These are phyloP conservation scores for Cheilosia variabilis DNA, from an alignment of 2,888 invertebrate genomes.

Conservation along the genomic window DNA sequence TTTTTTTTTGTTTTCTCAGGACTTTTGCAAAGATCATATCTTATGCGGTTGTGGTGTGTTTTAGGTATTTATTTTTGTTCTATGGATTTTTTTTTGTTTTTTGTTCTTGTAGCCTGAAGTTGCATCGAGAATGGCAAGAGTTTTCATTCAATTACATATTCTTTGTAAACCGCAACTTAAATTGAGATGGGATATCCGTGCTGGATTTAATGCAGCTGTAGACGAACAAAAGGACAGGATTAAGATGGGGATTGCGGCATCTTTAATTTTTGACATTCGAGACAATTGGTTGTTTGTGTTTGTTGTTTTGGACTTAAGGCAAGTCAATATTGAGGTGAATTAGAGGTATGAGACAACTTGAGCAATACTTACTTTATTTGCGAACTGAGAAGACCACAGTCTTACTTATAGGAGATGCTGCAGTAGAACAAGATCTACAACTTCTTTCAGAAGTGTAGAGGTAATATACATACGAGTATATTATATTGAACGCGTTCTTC, in stretches of 20 bases:
- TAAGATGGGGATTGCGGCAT: slow-evolving; percentile 1
- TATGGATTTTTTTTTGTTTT: slow-evolving; percentile 20
- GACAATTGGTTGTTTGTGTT: not conserved
- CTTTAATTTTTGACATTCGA: not conserved
- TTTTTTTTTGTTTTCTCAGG: slow-evolving; percentile 8
- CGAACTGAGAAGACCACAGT: too few relatives aligned
- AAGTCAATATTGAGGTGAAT: too few relatives aligned
- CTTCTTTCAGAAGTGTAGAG: too few relatives aligned
- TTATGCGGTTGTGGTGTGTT: slow-evolving; percentile 60
- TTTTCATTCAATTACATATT: slow-evolving; percentile 72
- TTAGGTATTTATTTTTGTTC: slow-evolving; percentile 28
- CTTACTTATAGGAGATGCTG: too few relatives aligned
- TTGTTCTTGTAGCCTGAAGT: not conserved
- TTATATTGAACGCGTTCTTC: too few relatives aligned
- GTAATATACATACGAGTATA: too few relatives aligned
- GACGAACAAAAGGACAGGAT: slow-evolving; percentile 10
- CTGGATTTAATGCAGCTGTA: slow-evolving; percentile 34
- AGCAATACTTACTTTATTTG: too few relatives aligned
- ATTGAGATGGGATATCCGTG: slow-evolving; percentile 65
- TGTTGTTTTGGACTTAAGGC: too few relatives aligned
- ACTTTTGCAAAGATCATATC: slow-evolving; percentile 64
- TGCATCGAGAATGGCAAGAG: slow-evolving; percentile 45
- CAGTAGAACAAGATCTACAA: too few relatives aligned
- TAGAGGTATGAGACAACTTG: too few relatives aligned
- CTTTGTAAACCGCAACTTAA: slow-evolving; percentile 65